Evolutionary conservation across 2,797 vertebrate genomes (phyloP).

Genomic region (Sciurus vulgaris): DNA sequence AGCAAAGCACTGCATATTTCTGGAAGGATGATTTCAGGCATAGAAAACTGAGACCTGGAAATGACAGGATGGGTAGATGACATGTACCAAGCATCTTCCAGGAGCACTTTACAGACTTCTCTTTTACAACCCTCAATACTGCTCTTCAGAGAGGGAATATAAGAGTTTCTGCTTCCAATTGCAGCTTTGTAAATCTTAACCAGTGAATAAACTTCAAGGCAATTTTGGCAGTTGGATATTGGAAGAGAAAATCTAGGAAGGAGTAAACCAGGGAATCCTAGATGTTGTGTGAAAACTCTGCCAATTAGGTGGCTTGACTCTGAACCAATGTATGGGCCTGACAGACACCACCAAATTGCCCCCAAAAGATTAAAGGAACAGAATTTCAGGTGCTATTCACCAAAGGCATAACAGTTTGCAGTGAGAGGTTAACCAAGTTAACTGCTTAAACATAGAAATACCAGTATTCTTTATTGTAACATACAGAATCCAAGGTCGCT

Average conservation of each 20-base stretch:
- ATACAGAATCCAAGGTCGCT: not conserved
- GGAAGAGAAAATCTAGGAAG: not conserved
- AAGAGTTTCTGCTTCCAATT: not conserved
- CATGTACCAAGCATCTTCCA: not conserved
- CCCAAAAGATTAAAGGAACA: not conserved
- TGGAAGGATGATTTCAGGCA: not conserved
- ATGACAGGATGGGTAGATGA: not conserved
- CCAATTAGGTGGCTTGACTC: not conserved
- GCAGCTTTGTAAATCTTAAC: conserved; percentile 2
- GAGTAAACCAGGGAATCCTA: not conserved
- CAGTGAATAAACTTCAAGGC: not conserved
- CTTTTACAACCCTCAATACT: not conserved
- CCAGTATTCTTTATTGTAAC: not conserved
- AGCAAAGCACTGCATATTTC: not conserved
- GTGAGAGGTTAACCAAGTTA: not conserved
- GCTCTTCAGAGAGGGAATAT: not conserved
- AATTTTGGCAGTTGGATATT: not conserved
- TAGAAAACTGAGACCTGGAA: not conserved
- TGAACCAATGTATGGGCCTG: not conserved
- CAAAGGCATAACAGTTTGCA: not conserved
- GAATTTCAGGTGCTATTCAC: not conserved
- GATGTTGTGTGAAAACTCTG: not conserved
- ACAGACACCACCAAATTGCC: not conserved
- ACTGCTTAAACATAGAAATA: not conserved
- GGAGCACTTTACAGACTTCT: not conserved